Base-by-base conservation (phyloP, 2,888 invertebrate species). In the Plebejus argus region DNA sequence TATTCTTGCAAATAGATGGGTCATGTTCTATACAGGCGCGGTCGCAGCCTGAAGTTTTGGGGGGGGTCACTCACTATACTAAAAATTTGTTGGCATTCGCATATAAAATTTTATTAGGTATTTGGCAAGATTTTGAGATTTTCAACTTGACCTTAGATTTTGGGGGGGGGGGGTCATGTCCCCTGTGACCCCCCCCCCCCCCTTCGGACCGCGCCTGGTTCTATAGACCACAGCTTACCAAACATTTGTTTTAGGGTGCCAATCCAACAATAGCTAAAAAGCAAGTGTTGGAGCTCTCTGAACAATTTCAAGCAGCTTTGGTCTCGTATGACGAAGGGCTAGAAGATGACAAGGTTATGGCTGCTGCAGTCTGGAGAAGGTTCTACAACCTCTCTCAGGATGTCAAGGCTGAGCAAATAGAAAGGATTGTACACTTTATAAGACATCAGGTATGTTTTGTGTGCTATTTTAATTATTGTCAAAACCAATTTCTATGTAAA, bases 251-350 rank as follows among this genome's bases (percentile, higher is more conserved):
- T 80, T 76, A 97, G 97, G 94, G 95, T 70, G 95, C 95, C 39
- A 95, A 95, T 88, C 91, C 95, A 72, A 90, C 95, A 1, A 93
- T 95, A 81, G 95, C 96, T 35, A 95, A 95, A 78, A 93, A 95
- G 78, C 96, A 97, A 88, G 92, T 97, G 0, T 83, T 93, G 53
- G 95, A 95, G 77, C 88, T 98, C 33, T 96, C 96, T 0, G 95
- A 97, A 82, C 97, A 98, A 85, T 97, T 98, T 87, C 97, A 97
- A 91, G 98, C 98, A 1, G 96, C 97, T 7, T 86, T 98, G 18
- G 95, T 98, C 79, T 95, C 96, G 0, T 98, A 98, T 85, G 98
- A 99, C 88, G 98, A 98, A 94, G 98, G 98, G 3, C 89, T 98
- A 82, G 94, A 95, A 18, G 96, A 97, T 85, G 99, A 99, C 86